A percentile compares a stretch with the other conserved stretches of the same genome.
Evolutionary conservation across 2,797 vertebrate genomes (phyloP).

Genomic region (Pangasius krempfi): DNA sequence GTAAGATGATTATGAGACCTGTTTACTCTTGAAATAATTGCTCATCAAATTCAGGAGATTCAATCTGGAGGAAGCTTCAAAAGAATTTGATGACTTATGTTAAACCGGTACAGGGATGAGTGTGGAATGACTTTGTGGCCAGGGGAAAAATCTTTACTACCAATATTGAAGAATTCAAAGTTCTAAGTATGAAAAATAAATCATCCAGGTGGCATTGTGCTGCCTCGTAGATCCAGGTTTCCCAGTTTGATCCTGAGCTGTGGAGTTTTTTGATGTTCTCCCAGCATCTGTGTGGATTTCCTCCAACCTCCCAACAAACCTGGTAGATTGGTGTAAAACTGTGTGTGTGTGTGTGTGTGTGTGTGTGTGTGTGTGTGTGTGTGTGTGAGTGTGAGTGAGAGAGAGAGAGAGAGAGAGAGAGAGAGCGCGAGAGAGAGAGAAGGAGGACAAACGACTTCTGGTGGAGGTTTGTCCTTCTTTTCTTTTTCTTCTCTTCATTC

Average conservation of each 20-base stretch:
- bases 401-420: no score
- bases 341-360: no score
- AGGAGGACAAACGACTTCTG: not conserved
- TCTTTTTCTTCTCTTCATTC: not conserved
- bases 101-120: not conserved
- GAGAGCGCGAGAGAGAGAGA: no score
- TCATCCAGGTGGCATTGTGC: not conserved
- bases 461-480: not conserved
- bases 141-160: no score
- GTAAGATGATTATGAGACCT: not conserved
- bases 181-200: not conserved
- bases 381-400: no score
- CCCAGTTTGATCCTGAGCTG: not conserved
- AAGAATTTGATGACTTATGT: not conserved
- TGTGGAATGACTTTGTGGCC: not conserved
- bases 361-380: no score
- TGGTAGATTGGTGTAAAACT: no score
- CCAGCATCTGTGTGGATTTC: not conserved
- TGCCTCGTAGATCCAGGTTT: not conserved
- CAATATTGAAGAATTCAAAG: not conserved
- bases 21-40: not conserved
- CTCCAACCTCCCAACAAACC: not conserved
- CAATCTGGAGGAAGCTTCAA: not conserved
- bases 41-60: not conserved
- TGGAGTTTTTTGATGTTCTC: not conserved